Base-by-base conservation (phyloP, 2,888 invertebrate species). In the Nemapogon koenigi region DNA sequence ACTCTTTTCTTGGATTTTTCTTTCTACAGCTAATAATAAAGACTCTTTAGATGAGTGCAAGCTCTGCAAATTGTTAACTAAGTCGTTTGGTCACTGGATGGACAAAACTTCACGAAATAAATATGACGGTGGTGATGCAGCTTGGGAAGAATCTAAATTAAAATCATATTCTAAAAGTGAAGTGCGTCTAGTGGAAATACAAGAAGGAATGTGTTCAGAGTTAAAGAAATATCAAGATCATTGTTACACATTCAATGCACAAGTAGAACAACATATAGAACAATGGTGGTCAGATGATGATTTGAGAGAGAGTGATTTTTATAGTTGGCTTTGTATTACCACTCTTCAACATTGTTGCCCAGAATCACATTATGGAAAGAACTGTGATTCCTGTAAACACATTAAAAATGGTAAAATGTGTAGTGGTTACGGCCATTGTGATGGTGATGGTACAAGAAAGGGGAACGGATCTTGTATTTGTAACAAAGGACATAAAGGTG, bases 391-490 rank as follows among this genome's bases (percentile, higher is more conserved):
- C 1, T 98, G 97, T 60, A 86, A 85, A 7, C 35, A 51, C 32
- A 57, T 57, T 43, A 51, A 44, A 10, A 50, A 62, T 33, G 83
- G 85, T 46, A 81, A 82, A 44, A 76, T 94, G 41, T 98, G 98
- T 62, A 83, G 75, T 51, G 89, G 86, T 16, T 88, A 88, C 69
- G 96, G 96, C 8, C 83, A 81, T 52, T 84, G 84, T 55, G 70
- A 82, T 48, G 97, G 97, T n/a, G 87, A 88, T 38, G 97, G 97
- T 1, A 96, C 94, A 0, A 81, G 97, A 19, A 89, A 89, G 61
- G 98, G 98, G 3, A 92, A 89, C 63, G 98, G 97, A 0, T 84
- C 87, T 52, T 98, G 98, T 64, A 72, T 82, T 31, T 98, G 97
- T 64, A 85, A 90, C 50, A 62, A 58, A 40, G 97, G 94, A 6